Base-by-base conservation (phyloP, 2,888 invertebrate species). In the Odontocolon sp. region DNA sequence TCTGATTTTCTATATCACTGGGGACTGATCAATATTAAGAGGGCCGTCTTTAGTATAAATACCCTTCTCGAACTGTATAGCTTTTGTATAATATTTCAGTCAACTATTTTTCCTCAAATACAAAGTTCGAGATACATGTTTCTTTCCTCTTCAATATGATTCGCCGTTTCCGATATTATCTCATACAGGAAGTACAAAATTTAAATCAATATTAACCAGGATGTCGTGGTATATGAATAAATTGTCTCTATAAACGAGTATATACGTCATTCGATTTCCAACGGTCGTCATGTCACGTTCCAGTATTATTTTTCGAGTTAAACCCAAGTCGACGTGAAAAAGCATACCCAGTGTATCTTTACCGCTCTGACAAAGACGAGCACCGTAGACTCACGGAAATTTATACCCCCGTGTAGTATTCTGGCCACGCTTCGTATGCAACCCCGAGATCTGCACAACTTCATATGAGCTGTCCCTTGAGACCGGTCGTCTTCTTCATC, bases 351-450 rank as follows among this genome's bases (percentile, higher is more conserved):
- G 47, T 47, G 8, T 47, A 26, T 47, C 36, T 56, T 36, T 3
- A 11, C 33, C 21, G 4, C 21, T 36, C 38, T 64, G 64, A 64
- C 50, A 64, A 64, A 64, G 23, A 14, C n/a, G 26, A 33, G 64
- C 38, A 23, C 50, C 52, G 52, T 16, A 16, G 14, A 64, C 23
- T 26, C 26, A 36, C n/a, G n/a, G 56, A 77, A 77, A 77, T 77
- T 66, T 77, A 77, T 73, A 28, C 69, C 23, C 64, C 56, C 54
- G 38, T 38, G 54, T 52, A 54, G 52, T 64, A 64, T 77, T 77
- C 77, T 59, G 42, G 69, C 73, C 73, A 66, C 69, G 70, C 73
- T 77, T 73, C 69, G 69, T 64, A 69, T 73, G 73, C 69, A 77
- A 47, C 66, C 52, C 66, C 47, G 38, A 50, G 59, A 68, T 61